Evolutionary conservation across 2,888 invertebrate genomes (phyloP), one percentile per base, ranked within the genome.

Genomic region (Nephrotoma appendiculata): DNA sequence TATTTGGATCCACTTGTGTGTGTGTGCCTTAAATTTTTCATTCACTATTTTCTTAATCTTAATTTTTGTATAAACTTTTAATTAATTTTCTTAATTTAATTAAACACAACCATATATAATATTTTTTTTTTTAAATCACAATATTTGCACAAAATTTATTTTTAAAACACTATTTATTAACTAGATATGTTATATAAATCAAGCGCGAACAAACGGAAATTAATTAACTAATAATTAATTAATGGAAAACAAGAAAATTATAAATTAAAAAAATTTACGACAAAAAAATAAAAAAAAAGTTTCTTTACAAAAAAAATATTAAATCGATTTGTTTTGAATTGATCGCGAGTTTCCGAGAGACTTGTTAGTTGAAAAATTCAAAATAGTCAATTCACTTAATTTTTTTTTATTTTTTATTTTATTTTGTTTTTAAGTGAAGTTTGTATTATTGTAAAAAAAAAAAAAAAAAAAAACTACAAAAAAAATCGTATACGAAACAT

Each of bases 341-440:
- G 84, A 84, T 84, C 84, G 84, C 84, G 84, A 84, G 84, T 84
- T 84, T 84, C 84, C 84, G 84, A 84, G 84, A 84, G 84, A 84
- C 84, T 84, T 84, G 84, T 84, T 84, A 43, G 84, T 84, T 84
- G 84, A 84, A 84, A 41, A 84, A 84, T 84, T 84, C 84, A 43
- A 84, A 71, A 84, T 84, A 84, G 84, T 84, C 43, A 84, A 84
- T 84, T 84, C 84, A 84, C 84, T 84, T 84, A 84, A 84, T 84
- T 84, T 84, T 84, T 83, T 83, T 83, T 83, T 83, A 41, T 83
- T 83, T 84, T 57, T 11, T 71, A 6, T 84, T 41, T 19, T 84
- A 41, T 84, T 84, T 84, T 84, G 41, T 84, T 84, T 42, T 84
- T 84, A 84, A 84, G 84, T 84, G 84, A 84, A 84, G 84, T 84